A percentile compares a stretch with the other conserved stretches of the same genome.
phyloP scores from a whole-genome alignment of 2,888 invertebrate species.

The Drosophila paramelanica region DNA sequence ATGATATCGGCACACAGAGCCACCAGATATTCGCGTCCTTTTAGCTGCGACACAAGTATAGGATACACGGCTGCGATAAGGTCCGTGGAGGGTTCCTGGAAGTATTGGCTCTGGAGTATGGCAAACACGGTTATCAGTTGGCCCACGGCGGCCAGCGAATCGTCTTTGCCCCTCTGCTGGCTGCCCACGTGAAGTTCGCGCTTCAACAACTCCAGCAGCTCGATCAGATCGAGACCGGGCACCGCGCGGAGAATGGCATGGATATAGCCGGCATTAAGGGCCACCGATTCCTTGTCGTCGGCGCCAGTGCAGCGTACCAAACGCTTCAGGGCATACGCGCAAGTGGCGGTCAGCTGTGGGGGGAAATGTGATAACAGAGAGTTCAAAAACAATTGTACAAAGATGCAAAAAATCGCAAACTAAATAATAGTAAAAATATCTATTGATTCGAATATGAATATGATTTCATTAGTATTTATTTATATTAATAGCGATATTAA shows the following conservation, averaged over 20 bases:
- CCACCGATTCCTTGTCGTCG: slow-evolving; percentile 44
- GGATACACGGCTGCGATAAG: slow-evolving; percentile 40
- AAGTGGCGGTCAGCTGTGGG: slow-evolving; percentile 52
- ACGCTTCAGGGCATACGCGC: slow-evolving; percentile 53
- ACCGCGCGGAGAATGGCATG: slow-evolving; percentile 40
- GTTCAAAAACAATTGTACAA: neutral
- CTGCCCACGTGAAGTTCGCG: slow-evolving; percentile 36
- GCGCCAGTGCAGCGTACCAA: slow-evolving; percentile 65
- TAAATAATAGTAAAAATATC: too few relatives aligned
- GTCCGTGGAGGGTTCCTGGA: slow-evolving; percentile 9
- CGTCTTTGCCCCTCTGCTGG: slow-evolving; percentile 58
- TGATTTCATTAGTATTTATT: too few relatives aligned
- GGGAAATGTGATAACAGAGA: neutral
- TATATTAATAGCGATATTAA: too few relatives aligned
- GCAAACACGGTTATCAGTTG: slow-evolving; percentile 45
- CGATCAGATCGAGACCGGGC: slow-evolving; percentile 34
- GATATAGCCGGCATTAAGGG: slow-evolving; percentile 30
- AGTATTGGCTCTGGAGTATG: slow-evolving; percentile 37
- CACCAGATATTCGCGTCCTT: slow-evolving; percentile 58
- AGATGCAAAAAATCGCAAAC: too few relatives aligned
- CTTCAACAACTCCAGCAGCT: slow-evolving; percentile 39
- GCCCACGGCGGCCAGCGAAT: slow-evolving; percentile 58
- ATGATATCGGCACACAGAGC: slow-evolving; percentile 41
- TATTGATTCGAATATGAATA: too few relatives aligned
- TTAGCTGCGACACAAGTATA: slow-evolving; percentile 44